Base-by-base conservation (phyloP, 1,140 invertebrate genomes). In the Calephelis nemesis region DNA sequence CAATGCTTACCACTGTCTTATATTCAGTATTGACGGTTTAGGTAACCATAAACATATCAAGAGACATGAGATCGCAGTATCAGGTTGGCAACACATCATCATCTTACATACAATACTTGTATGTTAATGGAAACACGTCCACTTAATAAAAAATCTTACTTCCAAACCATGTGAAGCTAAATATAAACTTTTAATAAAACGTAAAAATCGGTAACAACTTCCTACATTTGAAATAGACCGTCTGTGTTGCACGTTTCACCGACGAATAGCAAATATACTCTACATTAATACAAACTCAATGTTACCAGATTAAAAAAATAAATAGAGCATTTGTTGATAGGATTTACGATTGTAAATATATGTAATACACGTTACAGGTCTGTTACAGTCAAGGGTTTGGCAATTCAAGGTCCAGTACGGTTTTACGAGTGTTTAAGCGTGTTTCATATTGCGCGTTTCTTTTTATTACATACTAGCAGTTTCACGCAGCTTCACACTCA, bases 281-380 rank as follows among this genome's bases (percentile, higher is more conserved):
- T 69, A 67, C 62, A 76, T 79, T 72, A 73, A 50, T 66, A 75
- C 75, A 75, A 75, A 75, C 82, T 83, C 77, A 78, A 76, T 85
- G 83, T 82, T 81, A 79, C 76, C 71, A 64, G 71, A 69, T 69
- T 76, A 66, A 74, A 82, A 84, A 83, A 86, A 84, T 81, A 82
- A 86, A 84, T 75, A 15, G 42, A 58, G 68, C 68, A 78, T 76
- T 75, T 78, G 75, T 82, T 82, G 71, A 74, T 70, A 66, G 75
- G 75, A 83, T 84, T 84, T 84, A 83, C 79, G 78, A 78, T 73
- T 80, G 81, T 83, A 84, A 84, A 85, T 85, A 84, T 83, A 78
- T 79, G 77, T 80, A 77, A 80, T 76, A 72, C 62, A 65, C 70
- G 73, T 71, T 75, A 74, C 70, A 63, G 73, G 71, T 75, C 72